Percentiles rank a stretch among this genome's conserved stretches.
These are phyloP conservation scores for Cryptophagus acutangulus DNA, from an alignment of 2,888 invertebrate genomes.

Conservation along the genomic window DNA sequence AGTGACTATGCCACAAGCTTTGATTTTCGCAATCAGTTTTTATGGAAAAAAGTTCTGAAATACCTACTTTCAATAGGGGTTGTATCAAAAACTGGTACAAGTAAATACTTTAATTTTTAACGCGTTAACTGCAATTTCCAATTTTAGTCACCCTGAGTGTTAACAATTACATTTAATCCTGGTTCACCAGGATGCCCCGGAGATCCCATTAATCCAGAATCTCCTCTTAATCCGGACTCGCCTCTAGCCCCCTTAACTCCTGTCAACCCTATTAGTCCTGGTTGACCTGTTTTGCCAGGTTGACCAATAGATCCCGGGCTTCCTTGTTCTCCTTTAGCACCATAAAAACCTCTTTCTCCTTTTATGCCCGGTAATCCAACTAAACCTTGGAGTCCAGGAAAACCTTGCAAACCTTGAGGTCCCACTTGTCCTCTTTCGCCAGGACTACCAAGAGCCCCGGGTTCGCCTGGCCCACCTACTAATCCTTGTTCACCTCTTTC, in stretches of 20 bases:
- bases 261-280: slow-evolving; percentile 56
- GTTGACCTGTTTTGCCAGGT: slow-evolving; percentile 60
- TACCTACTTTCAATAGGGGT: too few relatives aligned
- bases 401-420: slow-evolving; percentile 63
- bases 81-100: too few relatives aligned
- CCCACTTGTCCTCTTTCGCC: slow-evolving; percentile 74
- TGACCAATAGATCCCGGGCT: slow-evolving; percentile 56
- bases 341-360: slow-evolving; percentile 67
- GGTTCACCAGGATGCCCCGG: slow-evolving; percentile 73
- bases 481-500: slow-evolving; percentile 73
- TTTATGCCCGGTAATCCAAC: slow-evolving; percentile 67
- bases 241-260: slow-evolving; percentile 74
- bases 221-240: slow-evolving; percentile 71
- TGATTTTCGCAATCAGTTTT: too few relatives aligned
- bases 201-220: slow-evolving; percentile 67
- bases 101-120: too few relatives aligned
- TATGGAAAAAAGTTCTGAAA: too few relatives aligned
- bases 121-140: too few relatives aligned
- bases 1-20: too few relatives aligned
- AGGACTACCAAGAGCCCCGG: slow-evolving; percentile 64
- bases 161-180: slow-evolving; percentile 60
- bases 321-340: slow-evolving; percentile 71
- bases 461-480: slow-evolving; percentile 68
- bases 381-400: slow-evolving; percentile 64
- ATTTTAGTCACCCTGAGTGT: neutral